These are phyloP conservation scores for Rhingia rostrata DNA, from an alignment of 2,888 invertebrate species.

Conservation along the genomic window DNA sequence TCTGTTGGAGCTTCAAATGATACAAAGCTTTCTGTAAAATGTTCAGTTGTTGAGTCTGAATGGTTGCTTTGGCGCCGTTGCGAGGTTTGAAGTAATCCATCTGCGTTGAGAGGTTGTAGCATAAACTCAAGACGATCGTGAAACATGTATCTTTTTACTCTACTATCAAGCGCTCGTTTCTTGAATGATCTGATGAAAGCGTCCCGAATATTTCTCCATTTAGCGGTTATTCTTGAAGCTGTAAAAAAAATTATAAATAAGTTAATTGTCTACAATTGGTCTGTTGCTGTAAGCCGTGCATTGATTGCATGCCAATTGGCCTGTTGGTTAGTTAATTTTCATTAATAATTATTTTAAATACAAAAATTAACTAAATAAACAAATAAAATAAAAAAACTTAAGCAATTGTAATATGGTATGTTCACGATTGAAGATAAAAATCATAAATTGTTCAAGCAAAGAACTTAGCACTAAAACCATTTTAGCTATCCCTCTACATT, in stretches of 20 bases:
- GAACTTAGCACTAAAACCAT: too few species aligned
- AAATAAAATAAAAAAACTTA: too few species aligned
- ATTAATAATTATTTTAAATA: too few species aligned
- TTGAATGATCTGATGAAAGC: constrained; percentile 36
- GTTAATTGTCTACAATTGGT: background rate
- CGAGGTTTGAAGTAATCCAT: background rate
- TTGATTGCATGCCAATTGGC: background rate
- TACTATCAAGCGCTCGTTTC: constrained; percentile 11
- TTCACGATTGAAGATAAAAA: too few species aligned
- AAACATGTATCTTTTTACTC: constrained; percentile 49
- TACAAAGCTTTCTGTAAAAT: background rate
- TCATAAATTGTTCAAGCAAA: too few species aligned
- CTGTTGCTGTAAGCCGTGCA: background rate
- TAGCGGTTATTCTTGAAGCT: constrained; percentile 30
- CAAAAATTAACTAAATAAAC: too few species aligned
- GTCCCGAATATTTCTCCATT: constrained; percentile 55
- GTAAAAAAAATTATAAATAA: background rate
- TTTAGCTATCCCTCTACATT: too few species aligned
- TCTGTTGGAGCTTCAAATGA: background rate
- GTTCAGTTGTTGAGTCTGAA: constrained; percentile 18
- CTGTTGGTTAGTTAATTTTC: too few species aligned
- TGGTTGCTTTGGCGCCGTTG: background rate
- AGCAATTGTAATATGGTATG: too few species aligned
- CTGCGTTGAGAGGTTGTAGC: constrained; percentile 5
- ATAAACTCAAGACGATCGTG: constrained; percentile 44